These are phyloP conservation scores for Geotrypetes seraphini DNA, from an alignment of 2,797 vertebrate genomes.

Conservation along the genomic window DNA sequence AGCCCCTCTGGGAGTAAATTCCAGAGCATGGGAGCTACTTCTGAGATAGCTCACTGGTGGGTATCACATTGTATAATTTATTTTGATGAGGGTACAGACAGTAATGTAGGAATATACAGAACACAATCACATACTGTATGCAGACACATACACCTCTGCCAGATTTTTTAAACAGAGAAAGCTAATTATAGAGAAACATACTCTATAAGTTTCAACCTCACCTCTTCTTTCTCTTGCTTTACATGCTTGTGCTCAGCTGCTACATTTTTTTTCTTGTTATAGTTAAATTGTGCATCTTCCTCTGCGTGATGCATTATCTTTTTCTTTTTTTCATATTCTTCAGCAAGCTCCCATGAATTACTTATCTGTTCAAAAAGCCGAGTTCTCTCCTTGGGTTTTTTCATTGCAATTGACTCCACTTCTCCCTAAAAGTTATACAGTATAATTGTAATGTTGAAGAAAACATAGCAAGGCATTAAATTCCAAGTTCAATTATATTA, in stretches of 20 bases:
- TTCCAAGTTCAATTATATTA: too few relatives aligned
- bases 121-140: not conserved
- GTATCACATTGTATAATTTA: too few relatives aligned
- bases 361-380: slow-evolving; percentile 85
- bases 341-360: slow-evolving; percentile 62
- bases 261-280: slow-evolving; percentile 76
- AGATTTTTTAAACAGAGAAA: too few relatives aligned
- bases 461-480: too few relatives aligned
- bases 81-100: too few relatives aligned
- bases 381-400: slow-evolving; percentile 78
- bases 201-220: slow-evolving; percentile 18
- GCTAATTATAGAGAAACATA: too few relatives aligned
- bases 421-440: slow-evolving; percentile 67
- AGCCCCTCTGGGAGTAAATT: too few relatives aligned
- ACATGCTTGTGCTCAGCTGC: slow-evolving; percentile 73
- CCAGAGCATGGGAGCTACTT: too few relatives aligned
- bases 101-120: too few relatives aligned
- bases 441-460: not conserved
- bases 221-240: slow-evolving; percentile 77
- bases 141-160: too few relatives aligned
- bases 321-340: slow-evolving; percentile 74
- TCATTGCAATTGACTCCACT: slow-evolving; percentile 86
- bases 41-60: too few relatives aligned
- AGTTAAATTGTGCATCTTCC: slow-evolving; percentile 78
- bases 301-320: slow-evolving; percentile 67